Conservation (phyloP, 1,140 invertebrate species). For the Leptonema lineaticorne region DNA sequence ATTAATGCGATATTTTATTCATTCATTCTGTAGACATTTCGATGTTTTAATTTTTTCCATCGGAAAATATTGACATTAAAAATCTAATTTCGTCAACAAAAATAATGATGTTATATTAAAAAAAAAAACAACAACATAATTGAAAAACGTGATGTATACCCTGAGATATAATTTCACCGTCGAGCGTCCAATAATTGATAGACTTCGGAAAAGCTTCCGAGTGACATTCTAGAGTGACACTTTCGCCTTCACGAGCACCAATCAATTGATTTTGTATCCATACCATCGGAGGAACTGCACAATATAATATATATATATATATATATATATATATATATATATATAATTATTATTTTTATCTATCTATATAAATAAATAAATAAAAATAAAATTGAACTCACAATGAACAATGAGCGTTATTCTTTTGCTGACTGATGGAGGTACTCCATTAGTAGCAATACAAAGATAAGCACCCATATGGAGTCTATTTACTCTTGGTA, state of each 20-base stretch:
- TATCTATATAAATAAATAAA: neutral
- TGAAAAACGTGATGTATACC: constrained; percentile 53
- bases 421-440: constrained; percentile 84
- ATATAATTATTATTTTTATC: neutral
- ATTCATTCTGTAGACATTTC: too few species aligned
- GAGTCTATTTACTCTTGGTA: constrained; percentile 79
- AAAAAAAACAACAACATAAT: too few species aligned
- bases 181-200: constrained; percentile 84
- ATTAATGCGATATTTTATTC: too few species aligned
- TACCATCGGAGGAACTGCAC: constrained; percentile 81
- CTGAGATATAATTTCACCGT: constrained; percentile 77
- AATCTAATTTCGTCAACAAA: too few species aligned
- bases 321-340: neutral
- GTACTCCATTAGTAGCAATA: constrained; percentile 83
- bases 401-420: constrained; percentile 86
- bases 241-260: constrained; percentile 73
- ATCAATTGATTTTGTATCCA: constrained; percentile 83
- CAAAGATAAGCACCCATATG: constrained; percentile 91
- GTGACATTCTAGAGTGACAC: constrained; percentile 76
- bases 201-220: constrained; percentile 86
- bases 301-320: constrained; percentile 34
- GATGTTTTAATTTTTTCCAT: too few species aligned
- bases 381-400: constrained; percentile 57
- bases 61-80: too few species aligned
- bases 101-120: too few species aligned